Evolutionary conservation across 2,797 vertebrate genomes (phyloP).

Genomic region (Eleutherodactylus coqui): DNA sequence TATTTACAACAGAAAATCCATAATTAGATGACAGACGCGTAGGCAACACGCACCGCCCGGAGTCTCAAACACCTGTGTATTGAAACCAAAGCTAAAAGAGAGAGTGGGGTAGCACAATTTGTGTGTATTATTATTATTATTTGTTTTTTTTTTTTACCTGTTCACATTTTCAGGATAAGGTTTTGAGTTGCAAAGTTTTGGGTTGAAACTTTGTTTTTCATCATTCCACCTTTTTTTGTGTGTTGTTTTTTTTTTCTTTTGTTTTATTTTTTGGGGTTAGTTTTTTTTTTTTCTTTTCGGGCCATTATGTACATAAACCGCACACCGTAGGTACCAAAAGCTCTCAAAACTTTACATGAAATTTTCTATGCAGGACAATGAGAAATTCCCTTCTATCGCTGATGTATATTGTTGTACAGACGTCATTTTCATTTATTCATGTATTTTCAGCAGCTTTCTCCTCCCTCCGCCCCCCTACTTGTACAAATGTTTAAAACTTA

Average conservation of each 20-base stretch:
- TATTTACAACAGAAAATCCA: slow-evolving; percentile 75
- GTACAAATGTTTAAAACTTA: slow-evolving; percentile 89
- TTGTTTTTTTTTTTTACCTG: slow-evolving; percentile 66
- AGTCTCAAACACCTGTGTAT: slow-evolving; percentile 64
- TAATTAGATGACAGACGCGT: slow-evolving; percentile 67
- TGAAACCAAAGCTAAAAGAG: slow-evolving; percentile 77
- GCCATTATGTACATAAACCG: slow-evolving; percentile 80
- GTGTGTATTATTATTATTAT: slow-evolving; percentile 61
- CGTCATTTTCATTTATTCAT: slow-evolving; percentile 85
- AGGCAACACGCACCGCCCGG: slow-evolving; percentile 73
- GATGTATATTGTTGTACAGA: slow-evolving; percentile 98
- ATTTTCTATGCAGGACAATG: slow-evolving; percentile 97
- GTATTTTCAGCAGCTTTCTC: slow-evolving; percentile 88
- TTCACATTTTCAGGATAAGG: slow-evolving; percentile 52
- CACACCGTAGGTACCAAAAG: slow-evolving; percentile 91
- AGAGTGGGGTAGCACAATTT: slow-evolving; percentile 64
- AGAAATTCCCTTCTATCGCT: slow-evolving; percentile 88
- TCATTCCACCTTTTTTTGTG: slow-evolving; percentile 47
- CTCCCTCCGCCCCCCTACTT: slow-evolving; percentile 67
- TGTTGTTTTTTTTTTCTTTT: neutral
- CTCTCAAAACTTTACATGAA: slow-evolving; percentile 84
- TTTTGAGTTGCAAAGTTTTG: slow-evolving; percentile 33
- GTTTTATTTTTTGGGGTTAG: too few species aligned
- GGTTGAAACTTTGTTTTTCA: slow-evolving; percentile 11
- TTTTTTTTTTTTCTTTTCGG: neutral